Conservation (phyloP, 2,888 invertebrate genomes). For the Parelbella ahira region DNA sequence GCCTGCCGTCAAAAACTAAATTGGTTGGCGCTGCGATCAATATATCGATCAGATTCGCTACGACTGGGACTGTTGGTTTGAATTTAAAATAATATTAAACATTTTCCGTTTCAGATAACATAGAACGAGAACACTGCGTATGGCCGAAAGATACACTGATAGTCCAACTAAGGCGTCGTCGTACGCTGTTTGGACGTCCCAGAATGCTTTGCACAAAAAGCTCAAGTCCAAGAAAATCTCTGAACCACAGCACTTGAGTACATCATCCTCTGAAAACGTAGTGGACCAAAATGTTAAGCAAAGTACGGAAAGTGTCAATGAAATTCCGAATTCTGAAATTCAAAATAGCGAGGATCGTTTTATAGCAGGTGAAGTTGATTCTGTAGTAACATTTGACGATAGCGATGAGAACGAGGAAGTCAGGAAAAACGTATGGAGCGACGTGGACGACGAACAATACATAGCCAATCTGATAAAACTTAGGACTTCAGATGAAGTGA, state of each 20-base stretch:
- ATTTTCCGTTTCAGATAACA: conserved; percentile 66
- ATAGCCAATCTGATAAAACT: conserved; percentile 69
- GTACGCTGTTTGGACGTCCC: conserved; percentile 67
- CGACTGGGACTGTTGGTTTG: conserved; percentile 14
- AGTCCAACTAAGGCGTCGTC: conserved; percentile 70
- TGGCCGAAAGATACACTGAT: conserved; percentile 65
- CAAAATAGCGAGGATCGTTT: conserved; percentile 37
- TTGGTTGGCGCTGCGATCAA: conserved; percentile 35
- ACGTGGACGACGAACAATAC: conserved; percentile 75
- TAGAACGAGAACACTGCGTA: conserved; percentile 62
- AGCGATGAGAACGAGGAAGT: conserved; percentile 57
- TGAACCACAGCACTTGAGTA: conserved; percentile 10
- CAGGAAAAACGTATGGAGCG: conserved; percentile 72
- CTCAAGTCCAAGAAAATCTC: conserved; percentile 29
- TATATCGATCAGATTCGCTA: conserved; percentile 28
- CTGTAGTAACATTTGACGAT: conserved; percentile 41
- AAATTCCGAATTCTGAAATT: conserved; percentile 12
- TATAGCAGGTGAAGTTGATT: conserved; percentile 53
- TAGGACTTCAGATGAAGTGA: conserved; percentile 70
- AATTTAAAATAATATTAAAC: conserved; percentile 20
- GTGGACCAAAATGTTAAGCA: conserved; percentile 19
- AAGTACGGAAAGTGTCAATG: conserved; percentile 2
- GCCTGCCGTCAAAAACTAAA: conserved; percentile 48
- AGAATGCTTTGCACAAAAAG: conserved; percentile 49
- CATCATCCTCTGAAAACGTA: neutral